A percentile compares a stretch with the other conserved stretches of the same genome.
phyloP scores from a whole-genome alignment of 2,113 vertebrate species.

The Dasyprocta punctata region DNA sequence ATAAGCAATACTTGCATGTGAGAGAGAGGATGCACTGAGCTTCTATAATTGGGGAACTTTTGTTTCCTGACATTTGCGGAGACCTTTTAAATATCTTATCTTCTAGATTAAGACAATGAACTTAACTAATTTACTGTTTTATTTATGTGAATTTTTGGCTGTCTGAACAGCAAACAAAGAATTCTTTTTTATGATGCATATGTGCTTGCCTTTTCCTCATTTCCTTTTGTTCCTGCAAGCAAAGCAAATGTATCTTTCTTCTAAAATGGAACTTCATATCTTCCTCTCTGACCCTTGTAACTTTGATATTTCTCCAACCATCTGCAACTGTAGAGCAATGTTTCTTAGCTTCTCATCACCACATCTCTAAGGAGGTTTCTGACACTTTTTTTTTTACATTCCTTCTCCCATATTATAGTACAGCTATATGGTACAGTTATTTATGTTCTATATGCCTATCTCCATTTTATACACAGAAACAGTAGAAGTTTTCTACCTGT shows the following conservation, averaged over 20 bases:
- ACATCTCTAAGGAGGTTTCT: background rate
- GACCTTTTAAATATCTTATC: constrained; percentile 42
- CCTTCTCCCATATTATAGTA: background rate
- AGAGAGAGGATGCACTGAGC: background rate
- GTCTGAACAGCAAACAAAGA: background rate
- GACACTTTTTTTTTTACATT: background rate
- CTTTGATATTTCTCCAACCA: constrained; percentile 19
- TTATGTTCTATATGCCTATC: background rate
- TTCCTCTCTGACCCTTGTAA: background rate
- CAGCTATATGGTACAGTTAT: background rate
- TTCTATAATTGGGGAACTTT: background rate
- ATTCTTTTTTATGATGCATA: background rate
- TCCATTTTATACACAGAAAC: background rate
- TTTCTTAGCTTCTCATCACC: background rate
- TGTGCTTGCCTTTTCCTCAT: background rate
- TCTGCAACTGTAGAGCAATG: background rate
- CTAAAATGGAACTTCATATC: background rate
- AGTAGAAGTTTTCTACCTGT: background rate
- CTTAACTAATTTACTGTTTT: constrained; percentile 37
- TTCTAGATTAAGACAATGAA: constrained; percentile 31
- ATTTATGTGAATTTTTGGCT: constrained; percentile 18
- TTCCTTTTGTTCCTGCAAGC: background rate
- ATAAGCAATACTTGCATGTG: background rate
- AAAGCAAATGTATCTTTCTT: background rate
- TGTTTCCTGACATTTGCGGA: constrained; percentile 47